Evolutionary conservation across 2,888 invertebrate species (phyloP).

Genomic region (Ferdinandea cuprea): DNA sequence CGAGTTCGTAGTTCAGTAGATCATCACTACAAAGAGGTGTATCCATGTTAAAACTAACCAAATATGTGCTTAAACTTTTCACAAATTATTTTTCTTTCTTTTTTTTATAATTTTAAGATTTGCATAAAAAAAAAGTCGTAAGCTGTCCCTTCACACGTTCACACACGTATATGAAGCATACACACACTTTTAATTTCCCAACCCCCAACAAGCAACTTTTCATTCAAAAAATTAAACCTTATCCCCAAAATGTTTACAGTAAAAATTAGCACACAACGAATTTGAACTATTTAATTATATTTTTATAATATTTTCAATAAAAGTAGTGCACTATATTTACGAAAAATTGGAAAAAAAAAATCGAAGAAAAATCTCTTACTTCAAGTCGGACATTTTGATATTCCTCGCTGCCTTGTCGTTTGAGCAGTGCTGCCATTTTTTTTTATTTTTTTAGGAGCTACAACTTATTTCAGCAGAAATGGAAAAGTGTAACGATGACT

Average conservation of each 20-base stretch:
- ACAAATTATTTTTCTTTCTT: constrained; percentile 3
- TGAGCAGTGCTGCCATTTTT: constrained; percentile 2
- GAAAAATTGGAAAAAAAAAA: constrained; percentile 45
- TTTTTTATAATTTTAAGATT: not conserved
- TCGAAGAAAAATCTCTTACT: constrained; percentile 78
- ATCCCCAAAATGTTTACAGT: constrained; percentile 2
- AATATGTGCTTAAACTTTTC: constrained; percentile 2
- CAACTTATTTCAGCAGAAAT: not conserved
- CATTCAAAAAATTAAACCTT: constrained; percentile 13
- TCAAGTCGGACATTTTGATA: constrained; percentile 82
- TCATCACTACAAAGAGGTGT: constrained; percentile 79
- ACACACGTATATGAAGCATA: too few relatives aligned
- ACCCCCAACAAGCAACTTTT: constrained; percentile 63
- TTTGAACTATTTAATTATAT: constrained; percentile 21
- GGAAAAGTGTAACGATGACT: not conserved
- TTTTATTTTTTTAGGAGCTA: not conserved
- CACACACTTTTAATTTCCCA: constrained; percentile 28
- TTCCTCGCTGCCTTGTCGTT: constrained; percentile 34
- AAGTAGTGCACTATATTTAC: constrained; percentile 4
- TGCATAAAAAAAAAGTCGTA: constrained; percentile 1
- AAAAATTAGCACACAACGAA: constrained; percentile 27
- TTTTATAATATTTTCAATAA: constrained; percentile 42
- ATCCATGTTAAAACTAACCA: constrained; percentile 30
- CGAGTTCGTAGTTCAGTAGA: constrained; percentile 82
- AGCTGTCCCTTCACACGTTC: constrained; percentile 32